Base-by-base conservation (phyloP, 2,888 invertebrate species). In the Corythucha ciliata region DNA sequence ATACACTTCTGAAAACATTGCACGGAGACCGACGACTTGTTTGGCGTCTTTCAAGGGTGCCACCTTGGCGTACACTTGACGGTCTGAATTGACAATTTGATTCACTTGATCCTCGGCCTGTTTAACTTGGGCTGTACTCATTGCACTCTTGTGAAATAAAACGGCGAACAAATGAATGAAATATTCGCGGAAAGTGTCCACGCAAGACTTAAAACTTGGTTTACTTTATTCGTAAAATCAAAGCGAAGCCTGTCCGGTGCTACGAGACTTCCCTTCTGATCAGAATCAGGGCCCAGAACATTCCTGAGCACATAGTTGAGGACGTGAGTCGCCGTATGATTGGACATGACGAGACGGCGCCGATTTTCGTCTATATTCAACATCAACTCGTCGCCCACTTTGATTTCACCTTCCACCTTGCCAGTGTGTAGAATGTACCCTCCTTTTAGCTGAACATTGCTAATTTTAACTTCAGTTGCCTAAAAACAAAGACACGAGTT, bases 281-380 rank as follows among this genome's bases (percentile, higher is more conserved):
- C 94, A 10, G 92, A 84, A 61, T 90, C 91, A 59, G 83, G 81
- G 10, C 90, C 86, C 33, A 98, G 74, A 21, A 96, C 91, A 67
- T 82, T 81, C 52, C 96, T 76, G 53, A 99, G 72, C 20, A 90
- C 92, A 71, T 85, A 93, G 72, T 99, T 99, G 12, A 99, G 74
- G 34, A 94, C 80, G 69, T 99, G 98, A 0, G 98, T 99, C 20
- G 93, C 96, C 34, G 97, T 88, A 71, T 98, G 94, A 72, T 99
- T 98, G 67, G 88, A 93, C 98, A 99, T 99, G n/a, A 97, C 78
- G 25, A 87, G 73, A 63, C 86, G 78, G 62, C 98, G 76, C 49
- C 97, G 79, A 52, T 79, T 78, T 51, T 80, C 79, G 68, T 97
- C 96, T 53, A 97, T 77, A 59, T 83, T 78, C 37, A 93, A 73